A percentile compares a stretch with the other conserved stretches of the same genome.
Conservation (phyloP, 92 coral and sea anemone species). For the Palythoa heliodiscus region DNA sequence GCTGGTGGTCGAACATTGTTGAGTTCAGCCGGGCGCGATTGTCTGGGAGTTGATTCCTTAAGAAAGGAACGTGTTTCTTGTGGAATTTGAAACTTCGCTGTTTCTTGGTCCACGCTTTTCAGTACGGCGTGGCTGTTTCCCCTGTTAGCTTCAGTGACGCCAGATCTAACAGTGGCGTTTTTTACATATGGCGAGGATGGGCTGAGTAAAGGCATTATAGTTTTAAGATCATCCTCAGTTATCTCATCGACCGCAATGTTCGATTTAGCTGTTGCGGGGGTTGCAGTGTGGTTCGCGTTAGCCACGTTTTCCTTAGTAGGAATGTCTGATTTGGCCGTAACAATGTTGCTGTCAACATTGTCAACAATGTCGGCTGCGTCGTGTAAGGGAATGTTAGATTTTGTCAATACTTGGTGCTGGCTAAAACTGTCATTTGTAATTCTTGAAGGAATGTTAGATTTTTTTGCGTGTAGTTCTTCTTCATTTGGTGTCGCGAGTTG, state of each 20-base stretch:
- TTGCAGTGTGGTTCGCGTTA: neutral
- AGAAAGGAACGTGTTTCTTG: neutral
- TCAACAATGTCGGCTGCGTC: neutral
- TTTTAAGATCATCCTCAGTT: constrained; percentile 34
- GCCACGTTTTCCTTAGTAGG: constrained; percentile 7
- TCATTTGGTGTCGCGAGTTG: constrained; percentile 19
- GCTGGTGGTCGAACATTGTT: constrained; percentile 30
- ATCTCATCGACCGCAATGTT: constrained; percentile 14
- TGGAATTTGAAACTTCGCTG: neutral
- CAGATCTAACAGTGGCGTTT: neutral
- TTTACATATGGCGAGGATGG: neutral
- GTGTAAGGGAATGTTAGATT: constrained; percentile 35
- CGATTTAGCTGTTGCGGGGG: constrained; percentile 1
- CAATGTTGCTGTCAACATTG: neutral
- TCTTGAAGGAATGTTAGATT: constrained; percentile 25
- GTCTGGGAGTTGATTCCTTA: neutral
- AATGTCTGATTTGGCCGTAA: constrained; percentile 26
- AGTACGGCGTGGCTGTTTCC: neutral
- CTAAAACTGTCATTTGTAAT: neutral
- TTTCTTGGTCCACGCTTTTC: neutral
- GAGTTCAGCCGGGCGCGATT: neutral
- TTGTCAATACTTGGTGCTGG: neutral
- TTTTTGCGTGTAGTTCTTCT: neutral
- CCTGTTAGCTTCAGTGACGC: neutral
- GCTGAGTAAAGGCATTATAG: constrained; percentile 41